Percentiles rank a stretch among this genome's conserved stretches.
These are phyloP conservation scores for Watsonalla cultraria DNA, from an alignment of 2,888 invertebrate species.

Conservation along the genomic window DNA sequence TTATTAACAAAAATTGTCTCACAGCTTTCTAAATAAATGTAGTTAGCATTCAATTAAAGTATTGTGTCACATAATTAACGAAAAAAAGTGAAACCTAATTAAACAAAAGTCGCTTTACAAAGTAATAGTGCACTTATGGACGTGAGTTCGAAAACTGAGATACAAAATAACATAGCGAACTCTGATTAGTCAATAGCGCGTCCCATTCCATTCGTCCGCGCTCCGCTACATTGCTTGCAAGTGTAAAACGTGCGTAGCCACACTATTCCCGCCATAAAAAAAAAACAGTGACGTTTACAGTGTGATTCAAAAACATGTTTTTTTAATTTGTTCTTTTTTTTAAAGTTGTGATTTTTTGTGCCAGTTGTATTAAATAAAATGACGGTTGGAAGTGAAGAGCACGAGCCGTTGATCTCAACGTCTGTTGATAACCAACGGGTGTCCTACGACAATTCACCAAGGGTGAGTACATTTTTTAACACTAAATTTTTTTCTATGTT, in stretches of 20 bases:
- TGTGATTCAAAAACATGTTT: slow-evolving; percentile 31
- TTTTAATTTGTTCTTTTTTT: slow-evolving; percentile 13
- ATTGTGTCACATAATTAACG: neutral
- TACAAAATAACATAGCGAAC: slow-evolving; percentile 1
- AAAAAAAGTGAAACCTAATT: neutral
- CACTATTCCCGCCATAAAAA: slow-evolving; percentile 34
- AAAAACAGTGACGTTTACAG: slow-evolving; percentile 13
- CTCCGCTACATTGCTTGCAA: slow-evolving; percentile 22
- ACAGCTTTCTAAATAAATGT: too few species aligned
- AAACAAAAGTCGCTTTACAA: slow-evolving; percentile 10
- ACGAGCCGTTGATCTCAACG: slow-evolving; percentile 68
- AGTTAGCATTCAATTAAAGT: neutral
- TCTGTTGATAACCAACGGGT: slow-evolving; percentile 69
- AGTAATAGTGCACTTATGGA: slow-evolving; percentile 9
- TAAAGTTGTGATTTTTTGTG: neutral
- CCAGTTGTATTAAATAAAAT: slow-evolving; percentile 34
- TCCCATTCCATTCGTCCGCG: slow-evolving; percentile 10
- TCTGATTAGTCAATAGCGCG: slow-evolving; percentile 13
- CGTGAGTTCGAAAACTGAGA: neutral
- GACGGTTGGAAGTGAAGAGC: slow-evolving; percentile 69
- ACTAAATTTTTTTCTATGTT: too few species aligned
- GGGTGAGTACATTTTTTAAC: slow-evolving; percentile 36
- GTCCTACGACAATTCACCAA: slow-evolving; percentile 55
- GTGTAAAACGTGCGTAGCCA: slow-evolving; percentile 21
- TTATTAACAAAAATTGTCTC: too few species aligned